phyloP scores from a whole-genome alignment of 2,797 vertebrate species.

The Sebastiscus albofasciatus region DNA sequence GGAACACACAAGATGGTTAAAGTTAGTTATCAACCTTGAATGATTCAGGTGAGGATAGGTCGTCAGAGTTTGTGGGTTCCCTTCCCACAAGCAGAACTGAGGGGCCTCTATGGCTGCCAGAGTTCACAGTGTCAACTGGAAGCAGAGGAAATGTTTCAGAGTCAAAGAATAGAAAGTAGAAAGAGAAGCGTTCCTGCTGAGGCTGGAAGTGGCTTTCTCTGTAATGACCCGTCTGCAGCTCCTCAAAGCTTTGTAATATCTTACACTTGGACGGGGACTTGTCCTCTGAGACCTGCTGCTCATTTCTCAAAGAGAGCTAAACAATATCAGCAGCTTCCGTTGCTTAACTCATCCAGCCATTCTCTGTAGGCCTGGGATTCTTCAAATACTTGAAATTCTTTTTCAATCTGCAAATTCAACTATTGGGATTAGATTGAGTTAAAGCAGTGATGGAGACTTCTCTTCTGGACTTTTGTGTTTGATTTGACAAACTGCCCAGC shows the following conservation, averaged over 20 bases:
- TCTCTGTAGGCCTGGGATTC: not conserved
- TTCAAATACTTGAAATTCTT: not conserved
- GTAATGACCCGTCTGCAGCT: conserved; percentile 8
- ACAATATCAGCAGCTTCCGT: not conserved
- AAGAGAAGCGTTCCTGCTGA: not conserved
- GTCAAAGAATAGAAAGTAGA: not conserved
- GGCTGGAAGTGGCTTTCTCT: not conserved
- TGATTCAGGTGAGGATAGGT: too few relatives aligned
- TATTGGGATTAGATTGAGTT: not conserved
- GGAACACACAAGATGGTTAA: too few relatives aligned
- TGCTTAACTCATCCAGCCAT: not conserved
- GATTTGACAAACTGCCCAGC: not conserved
- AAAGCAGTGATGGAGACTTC: not conserved
- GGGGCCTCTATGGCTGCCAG: not conserved
- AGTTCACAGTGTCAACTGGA: not conserved
- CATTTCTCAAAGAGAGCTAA: not conserved
- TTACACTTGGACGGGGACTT: not conserved
- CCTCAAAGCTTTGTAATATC: conserved; percentile 4
- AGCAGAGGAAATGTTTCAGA: not conserved
- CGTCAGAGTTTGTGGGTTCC: too few relatives aligned
- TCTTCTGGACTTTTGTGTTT: not conserved
- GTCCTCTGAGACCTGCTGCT: not conserved
- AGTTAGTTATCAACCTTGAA: too few relatives aligned
- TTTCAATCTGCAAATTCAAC: not conserved
- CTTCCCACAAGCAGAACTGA: too few relatives aligned